These are phyloP conservation scores for Silurus asotus DNA, from an alignment of 2,113 vertebrate species.

Conservation along the genomic window DNA sequence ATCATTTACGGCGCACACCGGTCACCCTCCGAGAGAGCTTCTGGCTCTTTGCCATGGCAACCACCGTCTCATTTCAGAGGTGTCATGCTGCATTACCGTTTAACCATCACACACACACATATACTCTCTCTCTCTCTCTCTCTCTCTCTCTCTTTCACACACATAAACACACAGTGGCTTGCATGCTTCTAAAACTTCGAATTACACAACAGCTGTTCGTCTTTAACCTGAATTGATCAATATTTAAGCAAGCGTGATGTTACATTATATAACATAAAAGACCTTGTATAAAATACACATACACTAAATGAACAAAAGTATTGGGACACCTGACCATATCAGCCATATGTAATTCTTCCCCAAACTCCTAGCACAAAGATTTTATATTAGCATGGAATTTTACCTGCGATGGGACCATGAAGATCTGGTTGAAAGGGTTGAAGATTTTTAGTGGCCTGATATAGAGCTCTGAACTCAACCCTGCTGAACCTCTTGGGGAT, in stretches of 20 bases:
- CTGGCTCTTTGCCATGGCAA: conserved; percentile 95
- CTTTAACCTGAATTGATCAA: neutral
- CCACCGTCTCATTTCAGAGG: conserved; percentile 80
- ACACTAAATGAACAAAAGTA: too few relatives aligned
- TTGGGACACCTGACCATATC: too few relatives aligned
- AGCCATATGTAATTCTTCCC: too few relatives aligned
- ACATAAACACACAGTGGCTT: conserved; percentile 34
- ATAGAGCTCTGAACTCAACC: too few relatives aligned
- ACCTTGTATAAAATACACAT: too few relatives aligned
- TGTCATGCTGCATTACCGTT: conserved; percentile 81
- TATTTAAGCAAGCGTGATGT: neutral
- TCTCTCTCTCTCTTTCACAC: neutral
- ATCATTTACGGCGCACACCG: conserved; percentile 98
- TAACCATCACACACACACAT: conserved; percentile 55
- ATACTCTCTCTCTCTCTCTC: neutral
- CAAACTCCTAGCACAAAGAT: too few relatives aligned
- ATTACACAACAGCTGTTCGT: neutral
- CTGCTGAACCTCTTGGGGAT: too few relatives aligned
- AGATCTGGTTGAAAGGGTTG: too few relatives aligned
- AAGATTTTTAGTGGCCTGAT: too few relatives aligned
- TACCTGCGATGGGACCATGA: too few relatives aligned
- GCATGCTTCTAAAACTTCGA: conserved; percentile 18
- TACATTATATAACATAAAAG: neutral
- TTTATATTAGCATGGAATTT: too few relatives aligned
- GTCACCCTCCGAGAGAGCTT: conserved; percentile 88